These are phyloP conservation scores for Laterallus jamaicensis DNA, from an alignment of 2,113 vertebrate species.

Conservation along the genomic window DNA sequence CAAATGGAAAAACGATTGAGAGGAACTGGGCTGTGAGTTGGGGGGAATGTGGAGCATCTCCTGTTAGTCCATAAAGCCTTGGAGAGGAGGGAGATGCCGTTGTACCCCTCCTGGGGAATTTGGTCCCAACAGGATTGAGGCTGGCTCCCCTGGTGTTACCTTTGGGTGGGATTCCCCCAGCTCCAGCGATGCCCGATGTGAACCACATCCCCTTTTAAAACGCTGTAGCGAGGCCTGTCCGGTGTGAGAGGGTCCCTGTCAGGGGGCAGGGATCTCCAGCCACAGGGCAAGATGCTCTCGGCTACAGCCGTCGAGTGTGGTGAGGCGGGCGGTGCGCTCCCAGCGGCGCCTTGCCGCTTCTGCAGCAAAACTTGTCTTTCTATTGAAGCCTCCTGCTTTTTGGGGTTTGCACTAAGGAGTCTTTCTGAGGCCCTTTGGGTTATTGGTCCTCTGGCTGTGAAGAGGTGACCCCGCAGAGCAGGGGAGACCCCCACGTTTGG, in stretches of 20 bases:
- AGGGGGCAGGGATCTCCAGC: not conserved
- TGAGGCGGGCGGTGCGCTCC: not conserved
- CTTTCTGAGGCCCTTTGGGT: not conserved
- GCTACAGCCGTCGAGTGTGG: fast-evolving
- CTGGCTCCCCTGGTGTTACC: not conserved
- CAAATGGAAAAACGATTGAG: not conserved
- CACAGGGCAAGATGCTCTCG: fast-evolving
- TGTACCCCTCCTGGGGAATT: not conserved
- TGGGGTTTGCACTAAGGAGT: not conserved
- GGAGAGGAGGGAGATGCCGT: not conserved
- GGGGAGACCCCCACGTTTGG: fast-evolving
- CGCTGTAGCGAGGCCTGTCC: fast-evolving
- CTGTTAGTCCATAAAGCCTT: not conserved
- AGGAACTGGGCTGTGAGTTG: not conserved
- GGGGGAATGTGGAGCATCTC: not conserved
- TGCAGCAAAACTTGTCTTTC: not conserved
- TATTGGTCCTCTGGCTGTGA: fast-evolving
- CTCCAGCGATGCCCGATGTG: not conserved
- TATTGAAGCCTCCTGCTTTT: not conserved
- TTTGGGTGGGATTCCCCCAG: not conserved
- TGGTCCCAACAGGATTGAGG: fast-evolving
- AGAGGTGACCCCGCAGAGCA: not conserved
- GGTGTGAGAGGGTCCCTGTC: not conserved
- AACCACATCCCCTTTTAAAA: not conserved
- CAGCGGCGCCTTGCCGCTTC: too few species aligned